Evolutionary conservation across 2,888 invertebrate genomes (phyloP), one percentile per base, ranked within the genome.

Genomic region (Chouioia cunea): DNA sequence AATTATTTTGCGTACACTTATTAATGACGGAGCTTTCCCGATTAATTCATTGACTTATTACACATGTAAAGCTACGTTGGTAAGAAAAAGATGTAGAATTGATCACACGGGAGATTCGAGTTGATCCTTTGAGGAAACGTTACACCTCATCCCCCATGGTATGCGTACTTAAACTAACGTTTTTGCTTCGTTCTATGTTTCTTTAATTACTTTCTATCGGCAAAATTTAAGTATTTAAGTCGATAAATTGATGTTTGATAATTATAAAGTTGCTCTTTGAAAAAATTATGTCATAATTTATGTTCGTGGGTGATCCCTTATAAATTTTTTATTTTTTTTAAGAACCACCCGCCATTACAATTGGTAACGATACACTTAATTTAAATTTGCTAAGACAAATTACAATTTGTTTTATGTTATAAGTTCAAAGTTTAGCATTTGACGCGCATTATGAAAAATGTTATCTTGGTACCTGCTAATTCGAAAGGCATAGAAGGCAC

Each of bases 401-500:
- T 47, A 16, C n/a, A 16, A 20, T 66, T 16, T 43, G n/a, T 57
- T 16, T 18, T 57, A 23, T 50, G 27, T 20, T 22, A 43, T 43
- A n/a, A 44, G 16, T 36, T 44, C 36, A 18, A 56, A 27, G 47
- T 57, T 52, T 52, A 52, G 57, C 50, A 27, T n/a, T 60, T 48
- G 16, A 54, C 60, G 54, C 48, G 57, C 50, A 27, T 8, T 46
- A 65, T n/a, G 53, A 65, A 64, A 57, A 69, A 22, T 12, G 36
- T 47, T 50, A n/a, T 4, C 44, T 54, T 43, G 60, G 65, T 68
- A 72, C 72, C 68, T 72, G 68, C 66, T 66, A 58, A 64, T 64
- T 66, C 78, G 79, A 79, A 81, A 81, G 80, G 80, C 81, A 79
- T 78, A 81, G 78, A 81, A 81, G 81, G 81, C 81, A 81, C 81